phyloP scores from a whole-genome alignment of 1,140 invertebrate species.

The Drosophila sp. region DNA sequence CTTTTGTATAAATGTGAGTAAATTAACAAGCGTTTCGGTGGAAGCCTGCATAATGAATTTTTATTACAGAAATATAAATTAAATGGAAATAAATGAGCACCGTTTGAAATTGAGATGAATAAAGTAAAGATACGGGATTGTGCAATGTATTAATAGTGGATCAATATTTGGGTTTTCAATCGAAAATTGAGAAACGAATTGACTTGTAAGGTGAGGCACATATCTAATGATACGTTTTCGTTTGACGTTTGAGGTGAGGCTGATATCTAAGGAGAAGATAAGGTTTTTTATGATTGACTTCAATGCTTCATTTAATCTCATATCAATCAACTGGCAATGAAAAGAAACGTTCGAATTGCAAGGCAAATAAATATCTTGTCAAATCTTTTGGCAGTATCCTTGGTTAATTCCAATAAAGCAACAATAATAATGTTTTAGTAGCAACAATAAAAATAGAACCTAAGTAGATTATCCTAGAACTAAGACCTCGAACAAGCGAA shows the following conservation, averaged over 20 bases:
- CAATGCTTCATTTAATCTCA: too few species aligned
- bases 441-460: too few species aligned
- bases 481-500: too few species aligned
- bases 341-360: too few species aligned
- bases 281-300: too few species aligned
- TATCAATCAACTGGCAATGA: too few species aligned
- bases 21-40: slow-evolving; percentile 1
- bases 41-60: neutral
- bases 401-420: too few species aligned
- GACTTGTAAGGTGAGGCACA: neutral
- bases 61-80: neutral
- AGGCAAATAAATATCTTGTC: too few species aligned
- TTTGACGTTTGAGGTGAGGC: neutral
- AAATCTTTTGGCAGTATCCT: too few species aligned
- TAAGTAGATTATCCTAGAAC: too few species aligned
- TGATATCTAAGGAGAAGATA: neutral
- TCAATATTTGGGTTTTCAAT: neutral
- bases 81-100: neutral
- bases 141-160: neutral
- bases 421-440: too few species aligned
- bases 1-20: slow-evolving; percentile 11
- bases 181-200: neutral
- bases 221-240: neutral
- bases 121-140: neutral
- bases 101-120: neutral